A percentile compares a stretch with the other conserved stretches of the same genome.
phyloP scores from a whole-genome alignment of 2,888 invertebrate species.

The Xiphydria camelus region DNA sequence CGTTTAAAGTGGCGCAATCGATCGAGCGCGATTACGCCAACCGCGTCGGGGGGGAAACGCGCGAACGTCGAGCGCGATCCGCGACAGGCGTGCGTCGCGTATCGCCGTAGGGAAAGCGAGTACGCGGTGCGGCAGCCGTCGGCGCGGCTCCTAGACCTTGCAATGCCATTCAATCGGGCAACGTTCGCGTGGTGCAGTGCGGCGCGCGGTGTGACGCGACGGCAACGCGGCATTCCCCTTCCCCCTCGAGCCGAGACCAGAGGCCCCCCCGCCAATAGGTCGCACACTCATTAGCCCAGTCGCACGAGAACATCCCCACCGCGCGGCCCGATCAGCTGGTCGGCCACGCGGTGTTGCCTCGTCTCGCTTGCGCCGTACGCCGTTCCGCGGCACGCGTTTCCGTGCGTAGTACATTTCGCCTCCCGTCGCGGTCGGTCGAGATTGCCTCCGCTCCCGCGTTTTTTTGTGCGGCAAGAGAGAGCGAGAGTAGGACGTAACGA shows the following conservation, averaged over 20 bases:
- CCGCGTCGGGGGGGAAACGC: no score
- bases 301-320: conserved; percentile 54
- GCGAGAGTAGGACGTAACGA: no score
- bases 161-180: conserved; percentile 47
- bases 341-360: conserved; percentile 54
- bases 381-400: conserved; percentile 34
- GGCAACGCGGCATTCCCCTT: conserved; percentile 62
- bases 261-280: conserved; percentile 46
- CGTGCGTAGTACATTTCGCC: conserved; percentile 15
- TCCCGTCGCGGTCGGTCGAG: background rate
- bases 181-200: conserved; percentile 26
- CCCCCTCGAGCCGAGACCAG: no score
- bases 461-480: background rate
- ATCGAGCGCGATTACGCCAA: no score
- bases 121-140: no score
- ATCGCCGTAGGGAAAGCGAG: background rate
- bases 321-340: conserved; percentile 64
- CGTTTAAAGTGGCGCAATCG: no score
- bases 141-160: conserved; percentile 46
- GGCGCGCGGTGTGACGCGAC: conserved; percentile 59
- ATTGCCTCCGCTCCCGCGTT: background rate
- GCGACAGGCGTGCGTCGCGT: conserved; percentile 11
- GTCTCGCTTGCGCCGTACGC: conserved; percentile 46
- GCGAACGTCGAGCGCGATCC: conserved; percentile 3
- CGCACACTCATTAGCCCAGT: conserved; percentile 56